Conservation (phyloP, 2,113 vertebrate genomes). For the Scalopus aquaticus region DNA sequence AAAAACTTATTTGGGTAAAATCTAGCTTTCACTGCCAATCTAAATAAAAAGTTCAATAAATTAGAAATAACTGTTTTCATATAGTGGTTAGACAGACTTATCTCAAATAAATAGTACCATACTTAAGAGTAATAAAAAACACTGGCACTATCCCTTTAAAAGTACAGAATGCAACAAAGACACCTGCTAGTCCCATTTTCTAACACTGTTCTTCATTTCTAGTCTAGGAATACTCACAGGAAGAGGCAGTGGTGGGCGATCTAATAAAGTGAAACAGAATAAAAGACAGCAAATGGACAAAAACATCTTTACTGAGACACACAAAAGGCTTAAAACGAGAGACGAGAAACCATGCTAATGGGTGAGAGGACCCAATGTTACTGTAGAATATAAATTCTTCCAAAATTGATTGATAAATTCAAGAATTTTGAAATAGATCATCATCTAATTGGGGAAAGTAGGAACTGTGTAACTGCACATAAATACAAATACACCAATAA, state of each 20-base stretch:
- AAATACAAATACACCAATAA: constrained; percentile 7
- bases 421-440: constrained; percentile 29
- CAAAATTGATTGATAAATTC: neutral
- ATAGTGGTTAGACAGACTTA: neutral
- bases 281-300: neutral
- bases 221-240: neutral
- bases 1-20: constrained; percentile 23
- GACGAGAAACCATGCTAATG: neutral
- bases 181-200: neutral
- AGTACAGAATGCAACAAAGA: neutral
- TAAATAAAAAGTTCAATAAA: constrained; percentile 11
- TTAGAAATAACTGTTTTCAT: constrained; percentile 17
- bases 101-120: constrained; percentile 30
- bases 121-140: neutral
- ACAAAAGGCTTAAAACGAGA: constrained; percentile 10
- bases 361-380: neutral
- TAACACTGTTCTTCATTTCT: constrained; percentile 16
- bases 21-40: neutral
- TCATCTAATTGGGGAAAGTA: neutral
- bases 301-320: neutral
- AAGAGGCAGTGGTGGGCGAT: neutral
- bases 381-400: neutral
- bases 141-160: neutral
- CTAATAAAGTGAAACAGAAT: neutral
- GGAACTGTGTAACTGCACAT: neutral